Base-by-base conservation (phyloP, 2,797 vertebrate species). In the Gymnothorax javanicus region DNA sequence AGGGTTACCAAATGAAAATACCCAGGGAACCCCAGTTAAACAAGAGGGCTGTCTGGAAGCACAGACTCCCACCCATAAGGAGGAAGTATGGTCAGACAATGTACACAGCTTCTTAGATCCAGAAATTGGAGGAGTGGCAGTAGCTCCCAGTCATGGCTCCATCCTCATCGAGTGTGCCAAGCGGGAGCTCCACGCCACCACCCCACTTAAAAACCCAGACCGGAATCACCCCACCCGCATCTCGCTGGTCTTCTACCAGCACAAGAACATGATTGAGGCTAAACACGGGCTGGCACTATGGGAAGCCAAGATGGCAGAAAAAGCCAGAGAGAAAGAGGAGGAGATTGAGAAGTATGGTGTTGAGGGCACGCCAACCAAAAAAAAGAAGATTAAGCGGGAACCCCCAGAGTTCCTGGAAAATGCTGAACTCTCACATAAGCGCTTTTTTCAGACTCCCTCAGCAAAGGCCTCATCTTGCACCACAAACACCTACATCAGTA, bases 191-290 rank as follows among this genome's bases (percentile, higher is more conserved):
- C 99, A 99, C 0, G 99, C 99, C 57, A 99, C 99, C 0, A 99
- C 99, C 0, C 98, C 98, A 0, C 88, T 99, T 54, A 98, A 97
- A 92, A 97, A 98, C 8, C 99, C 99, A 33, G 95, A 99, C 90
- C 97, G 98, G 89, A 97, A 96, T 60, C 96, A 97, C 84, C 99
- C 99, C 85, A 97, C 97, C 62, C 96, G 99, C 86, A 98, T 99
- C 94, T 99, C 99, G 0, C 96, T 99, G 64, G 99, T 99, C 88
- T 99, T 99, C 91, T 99, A 99, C 95, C 99, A 99, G 96, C 99
- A 99, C 94, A 99, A 99, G 94, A 99, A 97, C 90, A 94, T 99
- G 96, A 99, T 98, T 7, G 98, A 99, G 93, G 98, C 99, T 43
- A 99, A 99, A 89, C 99, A 99, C 0, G 98, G 98, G 43, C 94